Evolutionary conservation across 2,113 vertebrate genomes (phyloP).

Genomic region (Agapornis roseicollis): DNA sequence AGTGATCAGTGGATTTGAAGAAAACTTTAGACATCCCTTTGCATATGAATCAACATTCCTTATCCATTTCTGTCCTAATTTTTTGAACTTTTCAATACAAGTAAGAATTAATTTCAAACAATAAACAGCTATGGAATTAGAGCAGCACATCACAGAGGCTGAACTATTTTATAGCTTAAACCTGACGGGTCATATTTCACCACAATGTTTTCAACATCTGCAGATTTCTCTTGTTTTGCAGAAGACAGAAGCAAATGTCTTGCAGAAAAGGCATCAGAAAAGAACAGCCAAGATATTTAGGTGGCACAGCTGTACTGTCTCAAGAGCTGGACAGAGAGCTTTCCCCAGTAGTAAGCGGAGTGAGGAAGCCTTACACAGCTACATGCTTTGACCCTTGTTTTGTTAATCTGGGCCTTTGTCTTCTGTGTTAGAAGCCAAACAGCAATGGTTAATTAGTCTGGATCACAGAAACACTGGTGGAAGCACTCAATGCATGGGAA

Average conservation of each 20-base stretch:
- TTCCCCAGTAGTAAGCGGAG: accelerated
- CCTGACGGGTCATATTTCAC: background rate
- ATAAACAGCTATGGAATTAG: background rate
- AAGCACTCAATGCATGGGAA: background rate
- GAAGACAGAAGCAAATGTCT: background rate
- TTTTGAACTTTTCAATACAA: background rate
- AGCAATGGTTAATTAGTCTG: background rate
- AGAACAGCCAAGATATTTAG: background rate
- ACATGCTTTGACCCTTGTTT: accelerated
- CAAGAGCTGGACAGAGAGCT: background rate
- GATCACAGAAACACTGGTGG: background rate
- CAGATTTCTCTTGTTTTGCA: background rate
- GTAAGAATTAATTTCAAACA: background rate
- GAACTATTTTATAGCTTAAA: background rate
- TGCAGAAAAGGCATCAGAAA: background rate
- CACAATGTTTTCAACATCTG: background rate
- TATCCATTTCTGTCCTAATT: background rate
- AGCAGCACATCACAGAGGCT: background rate
- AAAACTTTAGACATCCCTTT: background rate
- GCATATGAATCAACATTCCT: background rate
- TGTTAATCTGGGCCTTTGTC: background rate
- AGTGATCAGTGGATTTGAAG: background rate
- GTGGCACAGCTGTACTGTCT: conserved; percentile 29
- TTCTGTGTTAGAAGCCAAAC: background rate
- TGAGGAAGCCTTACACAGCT: background rate